Percentiles rank a stretch among this genome's conserved stretches.
Conservation (phyloP, 2,797 vertebrate genomes). For the Meda fulgida region DNA sequence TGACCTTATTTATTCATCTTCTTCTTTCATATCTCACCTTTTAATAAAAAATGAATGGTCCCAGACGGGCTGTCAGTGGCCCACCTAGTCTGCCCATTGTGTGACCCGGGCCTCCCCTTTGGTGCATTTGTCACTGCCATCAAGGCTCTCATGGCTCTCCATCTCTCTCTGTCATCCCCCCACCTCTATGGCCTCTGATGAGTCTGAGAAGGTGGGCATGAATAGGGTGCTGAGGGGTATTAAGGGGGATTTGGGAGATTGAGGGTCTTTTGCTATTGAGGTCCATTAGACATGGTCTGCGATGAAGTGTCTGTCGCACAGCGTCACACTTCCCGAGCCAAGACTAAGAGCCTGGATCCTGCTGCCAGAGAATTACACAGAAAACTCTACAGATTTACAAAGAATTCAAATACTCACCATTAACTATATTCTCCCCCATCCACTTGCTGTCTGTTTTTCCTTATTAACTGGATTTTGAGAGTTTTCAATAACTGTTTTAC, state of each 20-base stretch:
- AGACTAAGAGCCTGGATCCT: background rate
- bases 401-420: background rate
- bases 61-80: conserved; percentile 42
- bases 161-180: conserved; percentile 34
- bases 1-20: conserved; percentile 47
- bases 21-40: conserved; percentile 35
- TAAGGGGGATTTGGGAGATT: conserved; percentile 63
- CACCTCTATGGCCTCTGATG: conserved; percentile 36
- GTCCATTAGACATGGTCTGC: conserved; percentile 69
- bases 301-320: conserved; percentile 45
- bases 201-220: conserved; percentile 46
- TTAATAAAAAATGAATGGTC: conserved; percentile 42
- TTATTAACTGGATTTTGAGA: background rate
- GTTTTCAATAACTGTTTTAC: too few relatives aligned
- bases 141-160: conserved; percentile 38
- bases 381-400: background rate
- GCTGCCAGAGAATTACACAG: background rate
- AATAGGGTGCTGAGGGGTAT: conserved; percentile 43
- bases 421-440: background rate
- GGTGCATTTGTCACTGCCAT: conserved; percentile 50
- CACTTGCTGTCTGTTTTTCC: background rate
- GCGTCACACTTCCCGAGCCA: conserved; percentile 21
- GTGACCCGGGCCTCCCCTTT: conserved; percentile 23
- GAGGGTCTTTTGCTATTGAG: conserved; percentile 68
- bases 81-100: conserved; percentile 46